phyloP scores from a whole-genome alignment of 1,140 invertebrate genomes.

The Leptinotarsa defecta region DNA sequence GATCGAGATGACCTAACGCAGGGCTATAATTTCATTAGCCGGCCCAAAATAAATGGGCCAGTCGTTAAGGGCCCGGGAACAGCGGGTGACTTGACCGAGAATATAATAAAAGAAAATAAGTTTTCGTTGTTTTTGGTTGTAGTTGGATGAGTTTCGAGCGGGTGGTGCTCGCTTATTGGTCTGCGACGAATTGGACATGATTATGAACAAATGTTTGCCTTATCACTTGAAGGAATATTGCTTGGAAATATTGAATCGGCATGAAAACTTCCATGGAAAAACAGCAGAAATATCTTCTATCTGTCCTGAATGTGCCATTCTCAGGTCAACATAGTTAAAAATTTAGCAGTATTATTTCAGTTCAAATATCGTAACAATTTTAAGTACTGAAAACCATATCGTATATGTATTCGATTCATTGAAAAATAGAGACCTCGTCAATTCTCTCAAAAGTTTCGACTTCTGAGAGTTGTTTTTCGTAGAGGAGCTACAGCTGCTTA shows the following conservation, averaged over 20 bases:
- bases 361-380: too few relatives aligned
- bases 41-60: constrained; percentile 14
- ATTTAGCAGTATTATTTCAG: too few relatives aligned
- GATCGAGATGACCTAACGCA: constrained; percentile 4
- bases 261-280: background rate
- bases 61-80: constrained; percentile 4
- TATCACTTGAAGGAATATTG: constrained; percentile 11
- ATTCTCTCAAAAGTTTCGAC: too few relatives aligned
- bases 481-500: too few relatives aligned
- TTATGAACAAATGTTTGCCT: constrained; percentile 11
- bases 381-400: too few relatives aligned
- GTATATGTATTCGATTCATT: too few relatives aligned
- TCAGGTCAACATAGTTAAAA: too few relatives aligned
- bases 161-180: constrained; percentile 2
- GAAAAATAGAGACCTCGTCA: too few relatives aligned
- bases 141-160: constrained; percentile 15
- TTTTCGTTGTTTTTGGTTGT: constrained; percentile 11
- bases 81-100: background rate
- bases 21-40: constrained; percentile 17
- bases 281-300: too few relatives aligned
- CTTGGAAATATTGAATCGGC: background rate
- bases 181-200: constrained; percentile 9
- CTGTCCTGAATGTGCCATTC: too few relatives aligned
- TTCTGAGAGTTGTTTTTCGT: too few relatives aligned
- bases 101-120: constrained; percentile 21